These are phyloP conservation scores for Hippocampus kuda DNA, from an alignment of 2,797 vertebrate genomes.

Conservation along the genomic window DNA sequence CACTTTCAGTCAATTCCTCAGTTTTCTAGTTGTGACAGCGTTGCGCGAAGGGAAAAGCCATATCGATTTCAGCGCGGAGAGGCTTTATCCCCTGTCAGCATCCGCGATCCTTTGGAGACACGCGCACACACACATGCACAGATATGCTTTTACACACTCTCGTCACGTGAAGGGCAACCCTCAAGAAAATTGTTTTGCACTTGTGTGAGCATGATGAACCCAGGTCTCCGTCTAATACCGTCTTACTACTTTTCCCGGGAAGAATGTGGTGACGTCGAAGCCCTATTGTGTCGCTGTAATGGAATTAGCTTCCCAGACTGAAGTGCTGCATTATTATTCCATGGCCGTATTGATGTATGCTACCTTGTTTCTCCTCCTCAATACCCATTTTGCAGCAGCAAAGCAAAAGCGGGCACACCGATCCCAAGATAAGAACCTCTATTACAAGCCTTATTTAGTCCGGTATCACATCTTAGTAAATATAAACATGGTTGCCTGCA, in stretches of 20 bases:
- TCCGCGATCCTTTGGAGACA: constrained; percentile 10
- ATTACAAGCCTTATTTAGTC: constrained; percentile 36
- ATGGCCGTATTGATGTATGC: constrained; percentile 10
- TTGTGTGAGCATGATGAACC: constrained; percentile 29
- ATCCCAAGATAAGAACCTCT: constrained; percentile 19
- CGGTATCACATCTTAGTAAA: constrained; percentile 26
- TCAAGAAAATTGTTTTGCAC: constrained; percentile 23
- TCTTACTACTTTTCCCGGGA: constrained; percentile 16
- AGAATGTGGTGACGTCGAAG: constrained; percentile 23
- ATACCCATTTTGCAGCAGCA: constrained; percentile 22
- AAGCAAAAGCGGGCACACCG: constrained; percentile 23
- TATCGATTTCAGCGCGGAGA: constrained; percentile 45
- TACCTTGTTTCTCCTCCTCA: constrained; percentile 13
- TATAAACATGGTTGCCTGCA: constrained; percentile 15
- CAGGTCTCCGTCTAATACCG: constrained; percentile 19
- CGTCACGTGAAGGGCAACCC: neutral
- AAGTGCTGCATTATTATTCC: constrained; percentile 24
- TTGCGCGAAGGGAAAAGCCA: constrained; percentile 31
- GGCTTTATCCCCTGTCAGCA: constrained; percentile 28
- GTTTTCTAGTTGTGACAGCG: neutral
- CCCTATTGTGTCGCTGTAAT: constrained; percentile 27
- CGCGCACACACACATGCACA: constrained; percentile 4
- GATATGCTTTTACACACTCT: neutral
- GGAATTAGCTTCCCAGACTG: constrained; percentile 26
- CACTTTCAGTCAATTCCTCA: neutral